Evolutionary conservation across 2,888 invertebrate species (phyloP), one percentile per base, ranked within the genome.

Genomic region (Belgica antarctica): DNA sequence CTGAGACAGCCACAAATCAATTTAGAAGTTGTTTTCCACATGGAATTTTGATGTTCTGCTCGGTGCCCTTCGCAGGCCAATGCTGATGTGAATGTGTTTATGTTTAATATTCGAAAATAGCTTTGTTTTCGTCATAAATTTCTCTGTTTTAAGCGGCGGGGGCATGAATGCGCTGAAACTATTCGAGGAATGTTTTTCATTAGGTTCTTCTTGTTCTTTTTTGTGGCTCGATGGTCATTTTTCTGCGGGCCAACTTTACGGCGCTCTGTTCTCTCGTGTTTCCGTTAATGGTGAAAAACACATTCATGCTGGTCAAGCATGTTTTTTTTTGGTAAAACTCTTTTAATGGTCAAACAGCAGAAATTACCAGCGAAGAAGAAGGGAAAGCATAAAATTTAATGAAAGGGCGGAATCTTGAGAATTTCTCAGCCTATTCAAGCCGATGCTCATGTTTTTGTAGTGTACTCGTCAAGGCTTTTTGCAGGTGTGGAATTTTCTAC

Each of bases 351-450:
- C 52, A 52, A 8, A 22, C 27, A 27, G 25, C 28, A 41, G 46
- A 63, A 63, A 62, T 15, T 28, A 63, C 24, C 28, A 63, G 28
- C 24, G 41, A 15, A 63, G 25, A 24, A n/a, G n/a, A n/a, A n/a
- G n/a, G 15, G 34, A 62, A 63, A 41, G 41, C 28, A 66, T 66
- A 41, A 66, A 66, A 66, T 15, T 66, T 66, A 66, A 66, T 66
- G 65, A 47, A 28, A 24, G 46, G 41, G 25, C 19, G 46, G 63
- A 41, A 63, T 63, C 10, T 63, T 24, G 8, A 31, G 25, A 63
- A 63, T 63, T 63, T 63, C 63, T 63, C 46, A 63, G 41, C 3
- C 46, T 52, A 52, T 52, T 52, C 22, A 2, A 17, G 4, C 8
- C 17, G 15, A 41, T 12, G 41, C 41, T 7, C n/a, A 12, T 12